Base-by-base conservation (phyloP, 2,888 invertebrate species). In the Dasysyrphus tricinctus region DNA sequence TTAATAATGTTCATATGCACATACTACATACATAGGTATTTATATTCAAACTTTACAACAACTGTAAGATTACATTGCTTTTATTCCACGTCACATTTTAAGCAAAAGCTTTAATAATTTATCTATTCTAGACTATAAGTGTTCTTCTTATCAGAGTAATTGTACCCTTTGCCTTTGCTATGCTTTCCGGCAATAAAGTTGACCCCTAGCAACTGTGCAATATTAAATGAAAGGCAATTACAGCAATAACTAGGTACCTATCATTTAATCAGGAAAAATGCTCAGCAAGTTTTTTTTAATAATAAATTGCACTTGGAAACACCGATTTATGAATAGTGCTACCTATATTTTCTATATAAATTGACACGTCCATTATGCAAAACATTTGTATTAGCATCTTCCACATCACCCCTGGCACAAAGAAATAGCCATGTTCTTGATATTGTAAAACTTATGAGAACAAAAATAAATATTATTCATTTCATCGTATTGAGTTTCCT, bases 221-320 rank as follows among this genome's bases (percentile, higher is more conserved):
- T 49, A 59, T 59, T 80, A 57, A 80, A 67, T 80, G 34, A 34
- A 57, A 42, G 65, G 9, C 79, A 80, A 80, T 74, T 80, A 67
- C 56, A 67, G 19, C 65, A 74, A 74, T 74, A 57, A 42, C 9
- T 32, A n/a, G n/a, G n/a, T n/a, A 32, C 24, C 24, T 32, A 63
- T 77, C 51, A 70, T 69, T 51, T 39, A 29, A 37, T 47, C 49
- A 65, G 57, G 32, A 63, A 63, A 44, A 44, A 16, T 49, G n/a
- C 14, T 54, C 29, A 54, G 24, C 37, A 37, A 7, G 19, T 63
- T n/a, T 32, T 12, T 65, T 47, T 12, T 47, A 47, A 3, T 32
- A 37, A 37, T 49, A 49, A 67, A 67, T 49, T 67, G 67, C 67
- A 49, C 37, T 67, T 49, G 67, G 32, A 49, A 67, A 67, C 34